Conservation (phyloP, 2,113 vertebrate genomes). For the Podarcis cretensis region DNA sequence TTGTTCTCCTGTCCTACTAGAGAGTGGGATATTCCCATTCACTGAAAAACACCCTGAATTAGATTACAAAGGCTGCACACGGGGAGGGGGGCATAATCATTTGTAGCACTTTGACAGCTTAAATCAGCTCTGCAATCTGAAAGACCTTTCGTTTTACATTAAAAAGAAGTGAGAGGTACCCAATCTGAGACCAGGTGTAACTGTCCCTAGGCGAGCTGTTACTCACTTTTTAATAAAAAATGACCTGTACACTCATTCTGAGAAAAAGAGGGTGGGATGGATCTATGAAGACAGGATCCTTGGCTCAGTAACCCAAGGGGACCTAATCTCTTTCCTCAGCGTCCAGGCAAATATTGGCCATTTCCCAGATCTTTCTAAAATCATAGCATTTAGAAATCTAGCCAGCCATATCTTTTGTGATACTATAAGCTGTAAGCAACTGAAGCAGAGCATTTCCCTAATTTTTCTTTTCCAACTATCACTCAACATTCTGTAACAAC, state of each 20-base stretch:
- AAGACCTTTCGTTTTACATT: not conserved
- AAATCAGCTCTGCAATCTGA: not conserved
- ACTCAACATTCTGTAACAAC: not conserved
- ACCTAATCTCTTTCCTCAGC: not conserved
- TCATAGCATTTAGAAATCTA: too few species aligned
- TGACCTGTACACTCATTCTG: not conserved
- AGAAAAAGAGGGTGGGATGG: not conserved
- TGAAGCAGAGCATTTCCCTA: not conserved
- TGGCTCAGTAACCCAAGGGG: not conserved
- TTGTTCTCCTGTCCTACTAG: not conserved
- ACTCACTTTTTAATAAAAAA: not conserved
- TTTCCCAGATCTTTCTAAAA: not conserved
- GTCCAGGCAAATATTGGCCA: not conserved
- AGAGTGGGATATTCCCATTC: not conserved
- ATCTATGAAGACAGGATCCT: not conserved
- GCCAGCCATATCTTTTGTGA: too few species aligned
- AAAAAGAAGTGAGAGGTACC: not conserved
- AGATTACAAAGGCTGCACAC: not conserved
- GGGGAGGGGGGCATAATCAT: too few species aligned
- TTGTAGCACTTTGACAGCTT: not conserved
- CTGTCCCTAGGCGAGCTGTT: not conserved
- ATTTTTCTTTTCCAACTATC: not conserved
- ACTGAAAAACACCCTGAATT: not conserved
- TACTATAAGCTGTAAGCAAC: not conserved
- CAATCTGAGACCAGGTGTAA: not conserved